Percentiles rank a stretch among this genome's conserved stretches.
These are phyloP conservation scores for Alaudala cheleensis DNA, from an alignment of 2,113 vertebrate genomes.

Conservation along the genomic window DNA sequence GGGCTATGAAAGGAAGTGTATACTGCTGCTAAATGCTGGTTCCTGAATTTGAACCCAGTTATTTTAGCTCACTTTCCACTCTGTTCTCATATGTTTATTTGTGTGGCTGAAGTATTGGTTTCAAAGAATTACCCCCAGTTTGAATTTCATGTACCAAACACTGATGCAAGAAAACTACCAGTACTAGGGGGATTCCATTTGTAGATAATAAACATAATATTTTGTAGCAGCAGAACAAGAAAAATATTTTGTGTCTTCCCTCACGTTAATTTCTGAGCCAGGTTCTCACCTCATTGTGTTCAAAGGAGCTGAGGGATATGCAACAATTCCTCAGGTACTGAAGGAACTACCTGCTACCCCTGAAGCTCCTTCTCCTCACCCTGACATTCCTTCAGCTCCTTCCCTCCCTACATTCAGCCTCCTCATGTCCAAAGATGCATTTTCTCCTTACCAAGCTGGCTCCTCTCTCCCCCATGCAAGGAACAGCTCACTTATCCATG, in stretches of 20 bases:
- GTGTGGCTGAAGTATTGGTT: neutral
- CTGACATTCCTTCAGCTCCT: neutral
- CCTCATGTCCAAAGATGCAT: neutral
- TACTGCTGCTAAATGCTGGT: neutral
- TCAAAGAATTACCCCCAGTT: neutral
- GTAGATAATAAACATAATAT: neutral
- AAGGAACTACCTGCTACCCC: neutral
- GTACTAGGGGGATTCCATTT: neutral
- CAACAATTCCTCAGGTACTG: neutral
- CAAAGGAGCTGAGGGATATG: neutral
- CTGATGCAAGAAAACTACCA: neutral
- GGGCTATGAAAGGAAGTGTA: neutral
- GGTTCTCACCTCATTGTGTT: neutral
- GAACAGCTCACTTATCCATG: neutral
- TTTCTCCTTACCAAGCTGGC: neutral
- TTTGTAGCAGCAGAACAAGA: neutral
- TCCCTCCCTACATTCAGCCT: neutral
- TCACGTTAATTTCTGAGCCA: neutral
- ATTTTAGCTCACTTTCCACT: neutral
- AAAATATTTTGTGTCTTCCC: neutral
- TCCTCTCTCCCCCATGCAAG: neutral
- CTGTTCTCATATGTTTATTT: neutral
- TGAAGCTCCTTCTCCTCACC: neutral
- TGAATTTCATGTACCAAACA: neutral
- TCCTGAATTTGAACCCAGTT: neutral